Conservation (phyloP, 2,888 invertebrate genomes). For the Melitaea athalia region DNA sequence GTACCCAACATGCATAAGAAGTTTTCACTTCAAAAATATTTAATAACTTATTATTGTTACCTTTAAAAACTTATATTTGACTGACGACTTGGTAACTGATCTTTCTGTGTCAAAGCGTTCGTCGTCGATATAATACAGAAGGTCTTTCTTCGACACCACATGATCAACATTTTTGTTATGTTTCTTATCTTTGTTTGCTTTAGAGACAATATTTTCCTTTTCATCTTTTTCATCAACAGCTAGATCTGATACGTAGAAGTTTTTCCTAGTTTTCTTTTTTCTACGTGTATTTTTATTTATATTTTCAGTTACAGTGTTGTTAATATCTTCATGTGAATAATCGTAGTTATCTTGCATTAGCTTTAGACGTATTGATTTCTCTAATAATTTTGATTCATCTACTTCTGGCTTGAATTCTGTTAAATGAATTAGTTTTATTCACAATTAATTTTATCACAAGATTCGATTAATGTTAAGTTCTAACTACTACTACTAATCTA, state of each 20-base stretch:
- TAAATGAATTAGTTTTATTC: neutral
- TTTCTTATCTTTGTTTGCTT: neutral
- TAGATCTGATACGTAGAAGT: conserved; percentile 14
- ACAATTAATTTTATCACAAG: no score
- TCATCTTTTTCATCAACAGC: neutral
- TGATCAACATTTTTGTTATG: conserved; percentile 9
- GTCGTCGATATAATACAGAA: conserved; percentile 26
- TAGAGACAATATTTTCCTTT: neutral
- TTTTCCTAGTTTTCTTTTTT: neutral
- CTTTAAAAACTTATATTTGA: conserved; percentile 28
- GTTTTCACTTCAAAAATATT: no score
- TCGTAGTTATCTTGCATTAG: neutral
- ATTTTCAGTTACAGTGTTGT: neutral
- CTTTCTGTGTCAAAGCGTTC: neutral
- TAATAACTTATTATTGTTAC: neutral
- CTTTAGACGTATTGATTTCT: neutral
- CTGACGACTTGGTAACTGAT: neutral
- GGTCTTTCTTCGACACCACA: conserved; percentile 18
- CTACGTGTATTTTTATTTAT: neutral
- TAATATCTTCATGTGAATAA: neutral
- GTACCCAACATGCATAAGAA: no score
- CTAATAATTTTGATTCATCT: neutral
- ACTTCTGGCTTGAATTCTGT: neutral
- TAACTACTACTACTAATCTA: no score
- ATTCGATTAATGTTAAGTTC: no score